Evolutionary conservation across 2,888 invertebrate species (phyloP), one percentile per base, ranked within the genome.

Genomic region (Limnephilus lunatus): DNA sequence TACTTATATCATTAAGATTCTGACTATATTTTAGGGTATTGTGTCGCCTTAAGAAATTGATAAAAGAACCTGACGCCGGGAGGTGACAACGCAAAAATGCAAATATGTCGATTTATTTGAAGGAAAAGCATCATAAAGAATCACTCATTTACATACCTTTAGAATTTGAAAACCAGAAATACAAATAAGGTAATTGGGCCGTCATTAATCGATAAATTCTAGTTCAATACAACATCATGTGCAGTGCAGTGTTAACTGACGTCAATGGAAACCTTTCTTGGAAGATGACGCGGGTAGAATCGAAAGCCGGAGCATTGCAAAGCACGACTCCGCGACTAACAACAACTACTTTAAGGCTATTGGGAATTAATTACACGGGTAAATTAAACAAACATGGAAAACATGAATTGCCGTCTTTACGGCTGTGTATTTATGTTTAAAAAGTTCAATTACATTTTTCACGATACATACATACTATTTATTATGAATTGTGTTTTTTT

Each of bases 251-350:
- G 68, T 68, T n/a, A n/a, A 68, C 9, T 68, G 68, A 68, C 82
- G 82, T 83, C 82, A 31, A 31, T 31, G 31, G 82, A 35, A 31
- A 15, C 31, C 82, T 83, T 83, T 83, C 82, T 35, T 25, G 82
- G 82, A 83, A 83, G 31, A 83, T 83, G 82, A 83, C 82, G 82
- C 31, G 82, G 19, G 68, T 68, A 32, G 82, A 83, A 12, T 32
- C 82, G 82, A 83, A 35, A 35, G 32, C 82, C 82, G 82, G 31
- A 83, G 15, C 14, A 30, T 19, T 32, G 32, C 32, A 35, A 14
- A 68, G 68, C 68, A 68, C 68, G 68, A 68, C 25, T 68, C 25
- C 68, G 68, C 25, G 2, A 68, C n/a, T 68, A 68, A 68, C 25
- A 68, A 68, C 25, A 9, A 68, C 25, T 48, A 48, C 14, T 48